Conservation (phyloP, 1,140 invertebrate genomes). For the Pteromalus puparum region DNA sequence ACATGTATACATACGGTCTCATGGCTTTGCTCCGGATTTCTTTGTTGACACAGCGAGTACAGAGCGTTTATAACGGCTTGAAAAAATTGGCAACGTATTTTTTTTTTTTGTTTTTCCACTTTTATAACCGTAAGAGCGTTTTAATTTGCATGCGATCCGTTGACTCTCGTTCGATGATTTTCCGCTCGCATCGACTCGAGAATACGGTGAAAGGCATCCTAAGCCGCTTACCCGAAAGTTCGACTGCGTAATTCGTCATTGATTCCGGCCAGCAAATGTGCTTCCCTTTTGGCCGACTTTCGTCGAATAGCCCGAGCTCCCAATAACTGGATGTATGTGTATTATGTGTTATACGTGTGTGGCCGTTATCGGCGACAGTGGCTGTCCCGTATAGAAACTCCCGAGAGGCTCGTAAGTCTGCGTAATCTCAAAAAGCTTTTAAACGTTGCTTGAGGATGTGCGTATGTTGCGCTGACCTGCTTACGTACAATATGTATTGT, state of each 20-base stretch:
- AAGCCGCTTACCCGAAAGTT: background rate
- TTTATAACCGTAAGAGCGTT: too few relatives aligned
- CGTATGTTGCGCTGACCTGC: background rate
- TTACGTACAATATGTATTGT: background rate
- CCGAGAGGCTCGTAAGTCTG: conserved; percentile 15
- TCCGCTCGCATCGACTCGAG: background rate
- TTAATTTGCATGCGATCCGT: too few relatives aligned
- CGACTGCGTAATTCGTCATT: background rate
- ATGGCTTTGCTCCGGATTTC: background rate
- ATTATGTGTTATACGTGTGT: too few relatives aligned
- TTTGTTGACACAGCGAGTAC: background rate
- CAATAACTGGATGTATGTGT: background rate
- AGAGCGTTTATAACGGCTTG: too few relatives aligned
- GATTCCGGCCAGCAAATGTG: background rate
- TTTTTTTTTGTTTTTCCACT: too few relatives aligned
- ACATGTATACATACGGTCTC: background rate
- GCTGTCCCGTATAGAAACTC: background rate
- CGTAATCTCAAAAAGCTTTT: conserved; percentile 41
- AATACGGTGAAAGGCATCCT: background rate
- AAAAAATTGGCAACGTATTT: too few relatives aligned
- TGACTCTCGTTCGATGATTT: too few relatives aligned
- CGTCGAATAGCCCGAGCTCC: background rate
- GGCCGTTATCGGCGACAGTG: background rate
- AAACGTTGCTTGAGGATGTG: background rate
- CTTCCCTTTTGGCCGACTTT: background rate